These are phyloP conservation scores for Drosophila mimetica DNA, from an alignment of 2,888 invertebrate genomes.

Conservation along the genomic window DNA sequence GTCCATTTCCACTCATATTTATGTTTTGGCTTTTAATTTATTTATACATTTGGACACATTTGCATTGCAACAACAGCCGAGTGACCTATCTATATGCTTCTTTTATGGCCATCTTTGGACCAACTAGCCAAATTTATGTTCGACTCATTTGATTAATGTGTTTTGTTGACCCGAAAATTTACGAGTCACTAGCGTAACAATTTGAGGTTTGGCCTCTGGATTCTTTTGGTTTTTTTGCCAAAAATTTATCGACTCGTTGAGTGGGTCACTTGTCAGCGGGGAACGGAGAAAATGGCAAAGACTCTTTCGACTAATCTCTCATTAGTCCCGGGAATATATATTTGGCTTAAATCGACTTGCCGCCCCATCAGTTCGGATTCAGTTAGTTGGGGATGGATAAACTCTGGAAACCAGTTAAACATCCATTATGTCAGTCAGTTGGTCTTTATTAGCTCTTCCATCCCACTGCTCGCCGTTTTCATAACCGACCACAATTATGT, in stretches of 20 bases:
- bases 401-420: conserved; percentile 23
- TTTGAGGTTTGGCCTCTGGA: conserved; percentile 28
- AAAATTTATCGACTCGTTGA: conserved; percentile 38
- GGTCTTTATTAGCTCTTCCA: conserved; percentile 23
- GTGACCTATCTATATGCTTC: conserved; percentile 23
- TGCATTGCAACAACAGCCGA: conserved; percentile 34
- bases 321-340: conserved; percentile 13
- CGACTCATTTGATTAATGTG: conserved; percentile 70
- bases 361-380: neutral
- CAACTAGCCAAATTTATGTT: conserved; percentile 64
- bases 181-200: conserved; percentile 45
- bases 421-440: conserved; percentile 39
- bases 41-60: conserved; percentile 47
- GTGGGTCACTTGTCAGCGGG: conserved; percentile 21
- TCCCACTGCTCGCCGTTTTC: conserved; percentile 23
- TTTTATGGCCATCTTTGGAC: conserved; percentile 31
- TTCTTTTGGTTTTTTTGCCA: conserved; percentile 9
- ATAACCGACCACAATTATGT: conserved; percentile 67
- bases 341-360: conserved; percentile 4
- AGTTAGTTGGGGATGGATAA: neutral
- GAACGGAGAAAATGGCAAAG: neutral
- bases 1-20: conserved; percentile 38
- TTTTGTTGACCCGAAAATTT: conserved; percentile 45
- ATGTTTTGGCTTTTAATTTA: conserved; percentile 53
- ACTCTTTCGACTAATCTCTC: conserved; percentile 27